phyloP scores from a whole-genome alignment of 1,140 invertebrate genomes.

The Monochamus saltuarius region DNA sequence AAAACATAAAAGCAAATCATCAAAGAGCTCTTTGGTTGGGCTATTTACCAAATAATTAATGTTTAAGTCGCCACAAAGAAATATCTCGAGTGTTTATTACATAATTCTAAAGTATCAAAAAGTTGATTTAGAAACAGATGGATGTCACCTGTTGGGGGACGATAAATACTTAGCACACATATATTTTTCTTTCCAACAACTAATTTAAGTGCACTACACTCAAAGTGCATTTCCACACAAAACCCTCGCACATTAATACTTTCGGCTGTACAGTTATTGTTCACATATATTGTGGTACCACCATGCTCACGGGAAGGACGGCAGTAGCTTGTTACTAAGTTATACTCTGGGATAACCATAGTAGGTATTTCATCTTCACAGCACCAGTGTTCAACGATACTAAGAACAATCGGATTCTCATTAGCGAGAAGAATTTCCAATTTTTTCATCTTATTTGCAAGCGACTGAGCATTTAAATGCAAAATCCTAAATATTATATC shows the following conservation, averaged over 20 bases:
- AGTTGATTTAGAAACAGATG: too few relatives aligned
- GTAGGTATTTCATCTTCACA: neutral
- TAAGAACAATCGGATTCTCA: slow-evolving; percentile 4
- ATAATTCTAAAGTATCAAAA: too few relatives aligned
- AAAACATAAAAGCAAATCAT: too few relatives aligned
- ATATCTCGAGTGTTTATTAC: too few relatives aligned
- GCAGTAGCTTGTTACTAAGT: neutral
- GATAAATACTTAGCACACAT: slow-evolving; percentile 7
- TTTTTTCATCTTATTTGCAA: slow-evolving; percentile 10
- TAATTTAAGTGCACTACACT: slow-evolving; percentile 3
- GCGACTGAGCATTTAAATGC: neutral
- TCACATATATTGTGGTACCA: slow-evolving; percentile 7
- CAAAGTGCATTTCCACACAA: slow-evolving; percentile 1
- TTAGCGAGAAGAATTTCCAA: slow-evolving; percentile 1
- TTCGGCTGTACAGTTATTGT: neutral
- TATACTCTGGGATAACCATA: slow-evolving; percentile 9
- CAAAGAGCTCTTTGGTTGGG: too few relatives aligned
- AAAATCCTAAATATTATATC: neutral
- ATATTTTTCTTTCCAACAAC: neutral
- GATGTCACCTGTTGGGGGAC: neutral
- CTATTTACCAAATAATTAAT: too few relatives aligned
- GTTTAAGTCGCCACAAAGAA: too few relatives aligned
- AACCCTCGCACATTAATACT: neutral
- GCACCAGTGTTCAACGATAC: slow-evolving; percentile 15
- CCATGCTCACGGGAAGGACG: slow-evolving; percentile 1